phyloP scores from a whole-genome alignment of 2,888 invertebrate genomes.

The Nomada ruficornis region DNA sequence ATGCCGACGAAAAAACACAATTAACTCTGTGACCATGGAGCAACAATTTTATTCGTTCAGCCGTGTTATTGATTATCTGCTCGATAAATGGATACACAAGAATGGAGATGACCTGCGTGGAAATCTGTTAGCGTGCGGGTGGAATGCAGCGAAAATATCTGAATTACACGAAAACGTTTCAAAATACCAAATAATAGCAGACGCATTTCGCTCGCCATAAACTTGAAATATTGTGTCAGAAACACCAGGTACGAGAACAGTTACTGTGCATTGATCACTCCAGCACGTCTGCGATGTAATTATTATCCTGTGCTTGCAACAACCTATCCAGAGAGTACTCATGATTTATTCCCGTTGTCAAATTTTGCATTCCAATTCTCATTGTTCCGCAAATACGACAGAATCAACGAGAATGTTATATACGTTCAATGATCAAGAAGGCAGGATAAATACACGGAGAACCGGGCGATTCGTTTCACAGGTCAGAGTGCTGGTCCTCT shows the following conservation, averaged over 20 bases:
- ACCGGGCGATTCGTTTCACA: slow-evolving; percentile 10
- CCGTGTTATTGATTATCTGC: slow-evolving; percentile 48
- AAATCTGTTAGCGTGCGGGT: not conserved
- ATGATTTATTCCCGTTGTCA: too few relatives aligned
- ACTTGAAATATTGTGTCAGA: too few relatives aligned
- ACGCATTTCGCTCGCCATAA: too few relatives aligned
- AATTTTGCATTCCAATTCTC: too few relatives aligned
- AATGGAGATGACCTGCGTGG: slow-evolving; percentile 6
- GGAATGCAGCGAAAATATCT: not conserved
- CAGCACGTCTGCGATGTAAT: too few relatives aligned
- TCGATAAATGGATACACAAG: slow-evolving; percentile 34
- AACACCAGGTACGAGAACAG: too few relatives aligned
- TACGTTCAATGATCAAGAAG: too few relatives aligned
- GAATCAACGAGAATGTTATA: too few relatives aligned
- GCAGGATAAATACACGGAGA: not conserved
- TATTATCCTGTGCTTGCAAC: too few relatives aligned
- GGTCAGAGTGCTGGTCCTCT: slow-evolving; percentile 32
- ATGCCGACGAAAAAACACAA: slow-evolving; percentile 34
- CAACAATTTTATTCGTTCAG: slow-evolving; percentile 20
- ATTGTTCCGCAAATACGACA: too few relatives aligned
- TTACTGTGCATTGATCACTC: too few relatives aligned
- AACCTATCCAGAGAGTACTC: too few relatives aligned
- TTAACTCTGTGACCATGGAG: slow-evolving; percentile 31
- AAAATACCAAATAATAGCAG: not conserved
- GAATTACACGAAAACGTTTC: not conserved